Evolutionary conservation across 2,113 vertebrate genomes (phyloP), one percentile per base, ranked within the genome.

Genomic region (Percopsis transmontana): DNA sequence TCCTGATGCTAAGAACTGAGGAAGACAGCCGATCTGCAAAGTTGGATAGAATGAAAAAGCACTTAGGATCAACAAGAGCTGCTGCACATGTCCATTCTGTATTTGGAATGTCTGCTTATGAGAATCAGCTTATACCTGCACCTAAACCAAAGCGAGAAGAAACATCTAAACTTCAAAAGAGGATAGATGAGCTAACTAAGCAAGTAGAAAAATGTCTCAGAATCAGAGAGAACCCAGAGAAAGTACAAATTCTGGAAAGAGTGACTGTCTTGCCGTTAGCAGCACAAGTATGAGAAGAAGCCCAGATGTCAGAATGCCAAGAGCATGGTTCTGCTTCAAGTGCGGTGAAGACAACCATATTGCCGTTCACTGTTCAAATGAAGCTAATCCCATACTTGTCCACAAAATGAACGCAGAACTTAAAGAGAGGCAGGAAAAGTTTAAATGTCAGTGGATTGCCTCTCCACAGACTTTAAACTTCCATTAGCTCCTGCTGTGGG

Each of bases 281-380:
- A 12, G 4, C 2, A 60, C 20, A 10, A 11, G 19, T 5, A 54
- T 12, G 39, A 40, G 14, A 24, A 6, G 1, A 8, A 6, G 24
- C 20, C 11, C 47, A 14, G 11, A 14, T 19, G 8, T 19, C 1
- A 3, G 24, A 1, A 18, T 41, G 19, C 54, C 60, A 14, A 63
- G 24, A 23, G 33, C 65, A 7, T 73, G 60, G 64, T 65, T 58
- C 33, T 72, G 55, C 15, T 65, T 72, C 24, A 64, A 50, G 24
- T 72, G 70, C 20, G 41, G 76, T 3, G 27, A 56, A 13, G 70
- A 78, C 72, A 70, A 66, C 4, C 76, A 73, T 41, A 73, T 78
- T 18, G 60, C 60, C 21, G 38, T 11, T 12, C 11, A 24, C 1
- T 73, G 63, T 38, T 21, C 13, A 6, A 47, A 42, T 24, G 41